phyloP scores from a whole-genome alignment of 2,888 invertebrate species.

The Eupithecia vulgata region DNA sequence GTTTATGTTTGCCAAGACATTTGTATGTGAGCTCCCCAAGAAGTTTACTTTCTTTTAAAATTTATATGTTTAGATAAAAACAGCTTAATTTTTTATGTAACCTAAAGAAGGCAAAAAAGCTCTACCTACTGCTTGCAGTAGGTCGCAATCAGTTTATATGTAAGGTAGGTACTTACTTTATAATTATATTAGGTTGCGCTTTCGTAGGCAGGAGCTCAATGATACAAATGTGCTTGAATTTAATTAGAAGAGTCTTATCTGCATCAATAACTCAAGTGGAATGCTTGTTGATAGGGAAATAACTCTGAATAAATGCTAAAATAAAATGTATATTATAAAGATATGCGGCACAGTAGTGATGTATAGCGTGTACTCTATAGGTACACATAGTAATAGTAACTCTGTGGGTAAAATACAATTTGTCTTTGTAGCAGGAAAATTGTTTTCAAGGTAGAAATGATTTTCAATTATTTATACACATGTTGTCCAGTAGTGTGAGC shows the following conservation, averaged over 20 bases:
- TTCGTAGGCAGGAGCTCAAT: constrained; percentile 1
- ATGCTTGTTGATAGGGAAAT: constrained; percentile 15
- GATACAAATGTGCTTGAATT: constrained; percentile 30
- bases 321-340: no score
- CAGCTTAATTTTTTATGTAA: neutral
- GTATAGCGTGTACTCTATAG: no score
- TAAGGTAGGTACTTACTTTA: neutral
- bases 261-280: constrained; percentile 44
- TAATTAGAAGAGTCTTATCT: constrained; percentile 39
- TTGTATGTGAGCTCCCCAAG: neutral
- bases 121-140: neutral
- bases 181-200: neutral
- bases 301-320: constrained; percentile 1
- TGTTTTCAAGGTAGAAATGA: neutral
- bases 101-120: neutral
- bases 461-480: neutral
- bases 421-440: no score
- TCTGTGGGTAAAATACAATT: no score
- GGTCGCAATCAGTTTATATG: neutral
- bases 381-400: no score
- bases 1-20: neutral
- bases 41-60: neutral
- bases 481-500: neutral
- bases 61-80: neutral
- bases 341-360: no score